phyloP scores from a whole-genome alignment of 2,113 vertebrate species.

The cattle (Bos taurus) region DNA sequence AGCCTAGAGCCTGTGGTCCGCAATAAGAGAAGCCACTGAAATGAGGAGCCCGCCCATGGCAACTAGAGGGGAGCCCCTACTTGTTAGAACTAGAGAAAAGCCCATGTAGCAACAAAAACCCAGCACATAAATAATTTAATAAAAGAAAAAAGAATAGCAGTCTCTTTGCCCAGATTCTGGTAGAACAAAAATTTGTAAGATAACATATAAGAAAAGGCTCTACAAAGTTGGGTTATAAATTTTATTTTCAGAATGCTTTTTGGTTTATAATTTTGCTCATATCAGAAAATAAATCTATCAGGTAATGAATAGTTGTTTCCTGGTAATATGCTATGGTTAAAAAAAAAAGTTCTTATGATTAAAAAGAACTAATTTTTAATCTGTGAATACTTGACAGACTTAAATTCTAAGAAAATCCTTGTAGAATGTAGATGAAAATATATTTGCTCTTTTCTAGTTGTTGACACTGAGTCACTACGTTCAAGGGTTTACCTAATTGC shows the following conservation, averaged over 20 bases:
- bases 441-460: not conserved
- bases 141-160: not conserved
- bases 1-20: not conserved
- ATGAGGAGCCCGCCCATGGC: not conserved
- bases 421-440: not conserved
- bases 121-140: not conserved
- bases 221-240: not conserved
- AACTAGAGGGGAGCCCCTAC: not conserved
- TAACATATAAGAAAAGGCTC: not conserved
- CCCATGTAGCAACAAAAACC: not conserved
- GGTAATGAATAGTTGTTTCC: not conserved
- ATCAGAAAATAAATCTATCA: not conserved
- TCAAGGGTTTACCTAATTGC: not conserved
- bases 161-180: not conserved
- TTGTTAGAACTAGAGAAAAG: not conserved
- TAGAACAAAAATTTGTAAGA: not conserved
- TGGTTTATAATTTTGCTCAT: not conserved
- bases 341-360: not conserved
- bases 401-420: not conserved
- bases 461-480: not conserved
- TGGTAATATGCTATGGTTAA: not conserved
- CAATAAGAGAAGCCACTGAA: not conserved
- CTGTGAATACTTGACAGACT: not conserved
- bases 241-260: slow-evolving; percentile 35
- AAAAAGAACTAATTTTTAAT: not conserved